Conservation (phyloP, 1,140 invertebrate genomes). For the Philopotamus ludificatus region DNA sequence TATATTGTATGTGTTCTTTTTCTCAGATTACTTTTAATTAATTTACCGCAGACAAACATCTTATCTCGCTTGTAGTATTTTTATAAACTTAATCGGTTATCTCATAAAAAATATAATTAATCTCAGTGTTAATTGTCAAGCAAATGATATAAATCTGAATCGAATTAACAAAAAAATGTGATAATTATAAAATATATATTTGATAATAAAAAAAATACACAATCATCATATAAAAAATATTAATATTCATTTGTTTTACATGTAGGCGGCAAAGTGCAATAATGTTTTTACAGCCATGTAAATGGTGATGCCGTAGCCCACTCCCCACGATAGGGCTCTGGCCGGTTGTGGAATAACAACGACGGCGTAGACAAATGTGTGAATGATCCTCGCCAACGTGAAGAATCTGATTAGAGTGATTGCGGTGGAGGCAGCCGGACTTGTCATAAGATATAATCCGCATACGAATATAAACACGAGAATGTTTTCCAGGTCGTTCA, state of each 20-base stretch:
- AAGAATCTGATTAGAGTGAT: slow-evolving; percentile 58
- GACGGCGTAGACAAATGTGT: slow-evolving; percentile 61
- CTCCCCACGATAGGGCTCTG: slow-evolving; percentile 52
- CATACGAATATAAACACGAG: slow-evolving; percentile 64
- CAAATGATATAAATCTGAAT: too few species aligned
- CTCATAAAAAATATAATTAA: too few species aligned
- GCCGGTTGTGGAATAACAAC: slow-evolving; percentile 57
- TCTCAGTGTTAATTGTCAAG: too few species aligned
- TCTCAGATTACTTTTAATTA: too few species aligned
- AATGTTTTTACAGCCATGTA: slow-evolving; percentile 50
- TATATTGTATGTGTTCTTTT: too few species aligned
- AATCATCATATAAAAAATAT: background rate
- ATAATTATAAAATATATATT: too few species aligned
- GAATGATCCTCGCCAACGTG: slow-evolving; percentile 55
- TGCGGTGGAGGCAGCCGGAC: slow-evolving; percentile 55
- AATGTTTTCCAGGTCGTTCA: slow-evolving; percentile 77
- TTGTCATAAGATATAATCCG: slow-evolving; percentile 63
- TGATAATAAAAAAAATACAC: background rate
- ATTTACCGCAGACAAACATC: too few species aligned
- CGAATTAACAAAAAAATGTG: too few species aligned
- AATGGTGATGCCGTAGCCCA: slow-evolving; percentile 48
- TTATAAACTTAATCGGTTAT: too few species aligned
- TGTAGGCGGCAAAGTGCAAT: slow-evolving; percentile 38
- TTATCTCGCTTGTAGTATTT: too few species aligned
- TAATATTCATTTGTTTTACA: slow-evolving; percentile 14